Evolutionary conservation across 2,888 invertebrate species (phyloP).

Genomic region (Nephrotoma guestfalica): DNA sequence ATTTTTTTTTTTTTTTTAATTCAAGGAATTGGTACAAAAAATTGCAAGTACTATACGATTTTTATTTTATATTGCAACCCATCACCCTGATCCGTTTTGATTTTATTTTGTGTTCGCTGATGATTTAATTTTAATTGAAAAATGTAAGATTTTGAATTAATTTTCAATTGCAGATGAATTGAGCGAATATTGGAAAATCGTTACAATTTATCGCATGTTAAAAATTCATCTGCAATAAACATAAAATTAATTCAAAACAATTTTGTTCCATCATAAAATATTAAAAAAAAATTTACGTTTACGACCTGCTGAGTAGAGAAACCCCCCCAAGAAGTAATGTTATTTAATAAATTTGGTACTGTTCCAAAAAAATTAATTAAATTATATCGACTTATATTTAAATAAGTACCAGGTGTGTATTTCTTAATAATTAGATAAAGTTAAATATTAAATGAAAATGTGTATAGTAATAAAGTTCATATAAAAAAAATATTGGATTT

Average conservation of each 20-base stretch:
- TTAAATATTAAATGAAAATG: background rate
- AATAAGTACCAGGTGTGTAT: background rate
- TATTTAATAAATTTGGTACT: background rate
- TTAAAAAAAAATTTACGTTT: background rate
- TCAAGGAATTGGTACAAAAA: background rate
- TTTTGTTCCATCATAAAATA: background rate
- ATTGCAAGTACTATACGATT: background rate
- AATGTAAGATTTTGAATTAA: background rate
- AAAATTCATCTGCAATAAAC: background rate
- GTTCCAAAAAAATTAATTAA: background rate
- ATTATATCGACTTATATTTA: background rate
- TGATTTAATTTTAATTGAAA: background rate
- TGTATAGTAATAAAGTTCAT: background rate
- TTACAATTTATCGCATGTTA: background rate
- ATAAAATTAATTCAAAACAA: background rate
- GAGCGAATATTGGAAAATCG: too few species aligned
- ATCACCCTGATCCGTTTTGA: background rate
- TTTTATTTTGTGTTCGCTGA: background rate
- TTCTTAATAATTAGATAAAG: background rate
- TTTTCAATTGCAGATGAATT: background rate
- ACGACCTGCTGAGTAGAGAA: background rate
- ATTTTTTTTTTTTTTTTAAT: background rate
- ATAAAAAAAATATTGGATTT: background rate
- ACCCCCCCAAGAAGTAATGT: background rate
- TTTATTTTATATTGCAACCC: background rate